Conservation (phyloP, 2,888 invertebrate genomes). For the Eurytoma adleriae region DNA sequence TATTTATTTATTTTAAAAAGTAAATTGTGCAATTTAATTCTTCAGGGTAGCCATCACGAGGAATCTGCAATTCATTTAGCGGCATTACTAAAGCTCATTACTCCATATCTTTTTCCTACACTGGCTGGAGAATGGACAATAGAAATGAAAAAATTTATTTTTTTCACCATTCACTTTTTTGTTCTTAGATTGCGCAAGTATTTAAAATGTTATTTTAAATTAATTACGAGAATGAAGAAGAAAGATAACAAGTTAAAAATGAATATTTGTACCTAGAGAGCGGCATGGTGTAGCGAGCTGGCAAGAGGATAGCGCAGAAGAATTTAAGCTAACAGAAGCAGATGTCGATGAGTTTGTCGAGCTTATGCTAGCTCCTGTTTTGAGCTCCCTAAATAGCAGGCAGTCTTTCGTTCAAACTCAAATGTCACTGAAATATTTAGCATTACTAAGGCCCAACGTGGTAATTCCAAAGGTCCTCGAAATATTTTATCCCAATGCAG, state of each 20-base stretch:
- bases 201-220: conserved; percentile 20
- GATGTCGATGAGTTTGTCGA: conserved; percentile 90
- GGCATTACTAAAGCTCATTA: conserved; percentile 88
- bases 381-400: conserved; percentile 88
- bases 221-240: not conserved
- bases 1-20: conserved; percentile 77
- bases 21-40: conserved; percentile 79
- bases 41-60: no score
- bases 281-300: conserved; percentile 81
- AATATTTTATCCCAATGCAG: conserved; percentile 86
- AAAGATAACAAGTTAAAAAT: conserved; percentile 1
- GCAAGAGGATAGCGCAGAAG: conserved; percentile 83
- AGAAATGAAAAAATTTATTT: conserved; percentile 80
- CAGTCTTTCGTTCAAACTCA: conserved; percentile 75
- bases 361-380: conserved; percentile 85
- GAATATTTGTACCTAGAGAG: conserved; percentile 77
- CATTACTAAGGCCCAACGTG: conserved; percentile 87
- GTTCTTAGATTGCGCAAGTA: conserved; percentile 72
- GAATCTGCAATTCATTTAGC: conserved; percentile 83
- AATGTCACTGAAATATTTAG: conserved; percentile 85
- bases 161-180: conserved; percentile 8
- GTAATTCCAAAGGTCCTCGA: conserved; percentile 91
- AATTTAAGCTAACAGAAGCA: conserved; percentile 85
- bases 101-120: conserved; percentile 93
- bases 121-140: conserved; percentile 89